These are phyloP conservation scores for Trissoscelio sp. DNA, from an alignment of 2,888 invertebrate species.

Conservation along the genomic window DNA sequence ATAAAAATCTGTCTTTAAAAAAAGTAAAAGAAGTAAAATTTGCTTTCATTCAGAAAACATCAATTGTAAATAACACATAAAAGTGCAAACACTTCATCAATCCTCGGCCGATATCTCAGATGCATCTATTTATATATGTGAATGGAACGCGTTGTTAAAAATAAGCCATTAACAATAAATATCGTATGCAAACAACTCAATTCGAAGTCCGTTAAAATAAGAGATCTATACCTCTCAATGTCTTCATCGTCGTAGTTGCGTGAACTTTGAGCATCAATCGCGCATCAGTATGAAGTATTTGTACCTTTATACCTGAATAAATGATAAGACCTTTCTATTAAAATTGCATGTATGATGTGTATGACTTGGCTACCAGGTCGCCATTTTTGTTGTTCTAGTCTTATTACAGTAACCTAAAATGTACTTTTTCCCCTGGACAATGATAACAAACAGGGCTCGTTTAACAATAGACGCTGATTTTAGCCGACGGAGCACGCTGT, in stretches of 20 bases:
- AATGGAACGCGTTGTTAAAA: not conserved
- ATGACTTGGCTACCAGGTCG: conserved; percentile 28
- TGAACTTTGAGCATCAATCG: conserved; percentile 12
- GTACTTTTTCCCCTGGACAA: conserved; percentile 14
- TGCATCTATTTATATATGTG: not conserved
- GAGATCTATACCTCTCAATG: conserved; percentile 1
- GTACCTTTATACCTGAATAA: conserved; percentile 41
- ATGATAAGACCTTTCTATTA: conserved; percentile 24
- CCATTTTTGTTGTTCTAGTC: conserved; percentile 32
- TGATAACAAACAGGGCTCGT: conserved; percentile 20
- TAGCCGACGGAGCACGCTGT: conserved; percentile 24
- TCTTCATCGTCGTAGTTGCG: not conserved
- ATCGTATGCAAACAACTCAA: conserved; percentile 34
- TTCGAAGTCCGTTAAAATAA: conserved; percentile 6
- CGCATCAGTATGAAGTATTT: conserved; percentile 41
- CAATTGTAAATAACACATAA: conserved; percentile 23
- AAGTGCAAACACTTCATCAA: conserved; percentile 48
- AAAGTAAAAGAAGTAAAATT: too few relatives aligned
- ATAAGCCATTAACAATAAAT: conserved; percentile 11
- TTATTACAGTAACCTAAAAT: conserved; percentile 27
- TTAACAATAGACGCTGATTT: conserved; percentile 32
- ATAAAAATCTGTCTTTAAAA: not conserved
- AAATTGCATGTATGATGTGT: conserved; percentile 47
- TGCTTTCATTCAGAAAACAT: conserved; percentile 63
- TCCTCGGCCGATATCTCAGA: not conserved